Evolutionary conservation across 2,113 vertebrate species (phyloP).

Genomic region (Mesembrinibis cayennensis): DNA sequence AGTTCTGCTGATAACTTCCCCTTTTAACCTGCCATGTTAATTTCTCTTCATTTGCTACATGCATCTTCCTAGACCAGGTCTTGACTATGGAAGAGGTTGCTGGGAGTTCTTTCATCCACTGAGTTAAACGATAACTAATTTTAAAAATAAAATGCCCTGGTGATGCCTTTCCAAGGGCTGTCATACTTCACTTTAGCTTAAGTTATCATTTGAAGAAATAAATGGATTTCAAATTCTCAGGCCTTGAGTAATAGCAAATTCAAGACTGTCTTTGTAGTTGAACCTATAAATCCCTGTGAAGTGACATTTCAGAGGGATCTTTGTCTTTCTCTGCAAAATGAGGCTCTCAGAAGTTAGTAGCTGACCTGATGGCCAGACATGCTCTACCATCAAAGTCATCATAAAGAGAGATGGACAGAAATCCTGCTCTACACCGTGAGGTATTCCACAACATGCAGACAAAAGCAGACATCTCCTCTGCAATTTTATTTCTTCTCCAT

Average conservation of each 20-base stretch:
- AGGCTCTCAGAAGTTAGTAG: background rate
- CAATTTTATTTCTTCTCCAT: background rate
- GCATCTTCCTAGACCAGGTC: background rate
- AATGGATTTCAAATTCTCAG: background rate
- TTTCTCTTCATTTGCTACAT: background rate
- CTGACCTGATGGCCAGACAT: background rate
- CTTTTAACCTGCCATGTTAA: background rate
- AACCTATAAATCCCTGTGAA: background rate
- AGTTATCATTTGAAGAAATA: constrained; percentile 5
- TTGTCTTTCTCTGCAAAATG: background rate
- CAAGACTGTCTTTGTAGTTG: background rate
- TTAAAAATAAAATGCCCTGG: background rate
- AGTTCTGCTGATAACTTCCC: background rate
- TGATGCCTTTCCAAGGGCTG: background rate
- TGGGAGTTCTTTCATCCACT: background rate
- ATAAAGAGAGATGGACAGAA: background rate
- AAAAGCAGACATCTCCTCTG: background rate
- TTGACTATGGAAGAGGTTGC: background rate
- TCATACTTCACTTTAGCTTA: background rate
- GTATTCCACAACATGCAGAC: background rate
- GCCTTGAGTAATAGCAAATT: background rate
- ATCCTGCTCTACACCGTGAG: background rate
- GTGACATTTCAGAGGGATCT: background rate
- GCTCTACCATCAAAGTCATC: background rate
- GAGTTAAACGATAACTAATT: background rate